These are phyloP conservation scores for Eira barbara DNA, from an alignment of 2,113 vertebrate species.

Conservation along the genomic window DNA sequence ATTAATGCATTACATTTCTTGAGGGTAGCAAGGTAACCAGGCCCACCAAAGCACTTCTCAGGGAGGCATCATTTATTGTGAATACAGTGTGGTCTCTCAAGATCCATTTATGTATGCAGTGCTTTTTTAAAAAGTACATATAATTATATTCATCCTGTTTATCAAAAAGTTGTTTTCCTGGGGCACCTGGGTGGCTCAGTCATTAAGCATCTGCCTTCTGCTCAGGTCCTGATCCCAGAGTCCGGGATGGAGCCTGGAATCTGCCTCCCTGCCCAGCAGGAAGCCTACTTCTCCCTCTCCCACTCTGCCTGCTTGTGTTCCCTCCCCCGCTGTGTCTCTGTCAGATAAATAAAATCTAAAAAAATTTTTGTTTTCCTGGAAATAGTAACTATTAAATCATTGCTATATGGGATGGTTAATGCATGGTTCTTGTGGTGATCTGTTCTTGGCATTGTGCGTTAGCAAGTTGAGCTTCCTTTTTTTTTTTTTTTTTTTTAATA, in stretches of 20 bases:
- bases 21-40: not conserved
- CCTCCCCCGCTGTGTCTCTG: too few species aligned
- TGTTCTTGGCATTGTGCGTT: not conserved
- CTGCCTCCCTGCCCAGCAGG: too few species aligned
- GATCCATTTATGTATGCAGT: not conserved
- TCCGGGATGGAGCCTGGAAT: too few species aligned
- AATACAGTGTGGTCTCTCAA: not conserved
- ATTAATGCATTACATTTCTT: not conserved
- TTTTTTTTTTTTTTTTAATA: not conserved
- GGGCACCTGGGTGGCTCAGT: too few species aligned
- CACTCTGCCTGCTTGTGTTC: too few species aligned
- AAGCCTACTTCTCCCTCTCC: too few species aligned
- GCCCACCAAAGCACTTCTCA: not conserved
- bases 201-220: too few species aligned
- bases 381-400: not conserved
- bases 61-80: not conserved
- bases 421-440: not conserved
- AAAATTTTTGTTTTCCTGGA: not conserved
- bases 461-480: not conserved
- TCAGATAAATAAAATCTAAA: too few species aligned
- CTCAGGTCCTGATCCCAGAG: too few species aligned
- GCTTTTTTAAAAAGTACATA: not conserved
- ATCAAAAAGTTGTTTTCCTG: slow-evolving; percentile 11
- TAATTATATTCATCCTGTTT: not conserved
- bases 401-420: not conserved